Evolutionary conservation across 1,140 invertebrate genomes (phyloP).

Genomic region (Ostrea edulis): DNA sequence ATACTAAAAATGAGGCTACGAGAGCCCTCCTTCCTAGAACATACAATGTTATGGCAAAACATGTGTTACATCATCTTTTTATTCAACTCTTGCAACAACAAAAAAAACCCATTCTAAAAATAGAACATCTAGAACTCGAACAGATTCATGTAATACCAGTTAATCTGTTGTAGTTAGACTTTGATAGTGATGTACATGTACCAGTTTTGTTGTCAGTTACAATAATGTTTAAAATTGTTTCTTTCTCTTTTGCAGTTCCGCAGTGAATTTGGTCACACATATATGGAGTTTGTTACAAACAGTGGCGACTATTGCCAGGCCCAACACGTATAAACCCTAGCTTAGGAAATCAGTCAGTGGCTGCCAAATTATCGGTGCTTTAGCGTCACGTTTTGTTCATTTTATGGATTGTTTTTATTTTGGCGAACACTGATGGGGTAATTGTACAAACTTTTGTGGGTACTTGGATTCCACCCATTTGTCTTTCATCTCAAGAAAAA

Average conservation of each 20-base stretch:
- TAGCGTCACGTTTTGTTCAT: not conserved
- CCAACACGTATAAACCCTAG: constrained; percentile 69
- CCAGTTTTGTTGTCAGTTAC: not conserved
- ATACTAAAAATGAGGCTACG: too few relatives aligned
- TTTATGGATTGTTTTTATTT: not conserved
- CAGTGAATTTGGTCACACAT: constrained; percentile 88
- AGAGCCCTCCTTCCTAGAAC: too few relatives aligned
- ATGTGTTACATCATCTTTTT: too few relatives aligned
- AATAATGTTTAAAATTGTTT: constrained; percentile 5
- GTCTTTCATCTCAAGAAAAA: constrained; percentile 37
- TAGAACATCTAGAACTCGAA: too few relatives aligned
- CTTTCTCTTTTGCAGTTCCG: constrained; percentile 81
- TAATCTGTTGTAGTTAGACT: too few relatives aligned
- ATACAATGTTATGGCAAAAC: too few relatives aligned
- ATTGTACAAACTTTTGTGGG: constrained; percentile 20
- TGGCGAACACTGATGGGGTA: constrained; percentile 38
- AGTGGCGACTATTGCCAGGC: constrained; percentile 87
- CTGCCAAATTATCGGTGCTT: constrained; percentile 49
- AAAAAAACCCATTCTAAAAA: too few relatives aligned
- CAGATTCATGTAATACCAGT: too few relatives aligned
- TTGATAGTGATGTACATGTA: too few relatives aligned
- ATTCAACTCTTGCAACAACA: too few relatives aligned
- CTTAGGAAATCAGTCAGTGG: not conserved
- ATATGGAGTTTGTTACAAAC: constrained; percentile 94
- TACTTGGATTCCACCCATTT: constrained; percentile 37